A percentile compares a stretch with the other conserved stretches of the same genome.
phyloP scores from a whole-genome alignment of 2,797 vertebrate genomes.

The Nyctibius grandis region DNA sequence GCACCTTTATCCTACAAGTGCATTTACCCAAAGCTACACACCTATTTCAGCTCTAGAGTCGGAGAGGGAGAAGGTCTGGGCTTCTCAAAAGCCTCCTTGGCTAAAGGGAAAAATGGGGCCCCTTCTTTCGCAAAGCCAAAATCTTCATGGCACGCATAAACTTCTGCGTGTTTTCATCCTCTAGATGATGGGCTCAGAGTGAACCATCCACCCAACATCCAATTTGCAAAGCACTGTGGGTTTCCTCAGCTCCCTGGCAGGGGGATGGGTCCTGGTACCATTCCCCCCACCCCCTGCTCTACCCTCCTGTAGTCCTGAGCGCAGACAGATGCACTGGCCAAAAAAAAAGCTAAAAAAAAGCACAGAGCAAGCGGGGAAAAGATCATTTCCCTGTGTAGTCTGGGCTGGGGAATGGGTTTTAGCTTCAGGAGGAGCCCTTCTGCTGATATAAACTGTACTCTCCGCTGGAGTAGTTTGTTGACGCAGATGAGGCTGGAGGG shows the following conservation, averaged over 20 bases:
- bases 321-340: background rate
- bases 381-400: background rate
- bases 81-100: background rate
- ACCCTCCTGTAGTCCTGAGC: background rate
- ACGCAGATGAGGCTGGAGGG: background rate
- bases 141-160: background rate
- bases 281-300: background rate
- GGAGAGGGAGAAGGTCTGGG: background rate
- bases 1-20: background rate
- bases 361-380: background rate
- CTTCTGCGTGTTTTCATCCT: background rate
- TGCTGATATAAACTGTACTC: background rate
- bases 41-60: background rate
- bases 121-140: background rate
- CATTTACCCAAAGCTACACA: background rate
- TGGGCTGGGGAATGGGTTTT: background rate
- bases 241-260: background rate
- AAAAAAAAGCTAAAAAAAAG: background rate
- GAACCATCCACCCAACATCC: background rate
- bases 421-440: background rate
- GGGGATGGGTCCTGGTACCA: background rate
- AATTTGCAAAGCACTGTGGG: background rate
- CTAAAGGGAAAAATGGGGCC: background rate
- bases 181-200: background rate
- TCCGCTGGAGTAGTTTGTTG: background rate